Evolutionary conservation across 2,797 vertebrate genomes (phyloP).

Genomic region (Cyclura pinguis): DNA sequence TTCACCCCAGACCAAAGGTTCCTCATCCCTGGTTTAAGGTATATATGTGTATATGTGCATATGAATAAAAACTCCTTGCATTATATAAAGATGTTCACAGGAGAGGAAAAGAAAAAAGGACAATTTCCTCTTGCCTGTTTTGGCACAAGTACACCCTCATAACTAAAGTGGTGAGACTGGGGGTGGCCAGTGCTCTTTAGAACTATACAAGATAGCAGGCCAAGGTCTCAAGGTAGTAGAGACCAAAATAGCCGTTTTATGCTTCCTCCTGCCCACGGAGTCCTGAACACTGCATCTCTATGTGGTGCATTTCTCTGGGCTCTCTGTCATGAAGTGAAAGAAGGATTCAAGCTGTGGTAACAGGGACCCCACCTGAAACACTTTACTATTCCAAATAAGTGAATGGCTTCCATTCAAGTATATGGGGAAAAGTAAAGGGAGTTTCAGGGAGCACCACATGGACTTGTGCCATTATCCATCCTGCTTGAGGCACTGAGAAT

Average conservation of each 20-base stretch:
- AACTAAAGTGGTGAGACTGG: neutral
- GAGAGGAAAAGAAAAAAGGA: neutral
- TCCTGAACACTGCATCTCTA: neutral
- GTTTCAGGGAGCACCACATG: too few relatives aligned
- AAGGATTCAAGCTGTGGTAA: too few relatives aligned
- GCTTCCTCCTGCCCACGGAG: neutral
- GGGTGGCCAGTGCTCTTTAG: neutral
- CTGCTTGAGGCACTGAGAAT: neutral
- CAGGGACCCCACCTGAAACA: neutral
- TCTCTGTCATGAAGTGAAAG: neutral
- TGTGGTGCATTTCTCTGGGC: neutral
- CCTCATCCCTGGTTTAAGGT: neutral
- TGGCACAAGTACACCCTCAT: too few relatives aligned
- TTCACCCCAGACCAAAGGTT: neutral
- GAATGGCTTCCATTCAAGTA: too few relatives aligned
- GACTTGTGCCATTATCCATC: too few relatives aligned
- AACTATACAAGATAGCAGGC: neutral
- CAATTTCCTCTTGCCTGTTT: too few relatives aligned
- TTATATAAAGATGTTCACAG: neutral
- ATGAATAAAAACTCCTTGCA: neutral
- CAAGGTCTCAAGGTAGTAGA: too few relatives aligned
- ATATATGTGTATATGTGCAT: too few relatives aligned
- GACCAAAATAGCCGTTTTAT: neutral
- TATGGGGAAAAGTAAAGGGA: neutral
- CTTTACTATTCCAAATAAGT: neutral